Evolutionary conservation across 2,113 vertebrate genomes (phyloP).

Genomic region (Pheucticus melanocephalus): DNA sequence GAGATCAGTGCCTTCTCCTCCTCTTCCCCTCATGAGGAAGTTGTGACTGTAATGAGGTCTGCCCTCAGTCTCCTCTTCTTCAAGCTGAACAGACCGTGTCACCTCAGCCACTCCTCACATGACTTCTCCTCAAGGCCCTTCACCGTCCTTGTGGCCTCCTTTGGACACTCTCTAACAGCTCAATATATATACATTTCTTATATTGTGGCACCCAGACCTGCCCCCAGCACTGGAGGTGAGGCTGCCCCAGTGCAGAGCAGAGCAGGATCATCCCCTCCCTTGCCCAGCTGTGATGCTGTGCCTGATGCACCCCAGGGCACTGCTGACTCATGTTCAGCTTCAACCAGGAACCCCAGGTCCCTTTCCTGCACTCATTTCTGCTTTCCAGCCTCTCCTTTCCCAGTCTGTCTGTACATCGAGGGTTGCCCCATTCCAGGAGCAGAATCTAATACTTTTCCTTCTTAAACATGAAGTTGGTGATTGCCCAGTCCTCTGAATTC

Average conservation of each 20-base stretch:
- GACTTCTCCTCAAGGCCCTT: neutral
- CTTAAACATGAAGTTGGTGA: neutral
- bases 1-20: neutral
- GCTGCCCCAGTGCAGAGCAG: neutral
- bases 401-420: too few species aligned
- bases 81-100: neutral
- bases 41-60: neutral
- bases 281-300: accelerated
- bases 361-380: neutral
- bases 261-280: neutral
- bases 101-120: accelerated
- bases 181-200: neutral
- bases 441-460: neutral
- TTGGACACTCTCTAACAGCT: neutral
- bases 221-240: neutral
- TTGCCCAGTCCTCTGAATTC: too few species aligned
- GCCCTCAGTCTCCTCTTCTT: neutral
- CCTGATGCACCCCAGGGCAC: neutral
- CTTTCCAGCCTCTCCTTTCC: neutral
- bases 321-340: neutral
- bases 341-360: accelerated
- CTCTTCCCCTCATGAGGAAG: accelerated
- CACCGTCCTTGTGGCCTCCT: neutral
- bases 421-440: neutral
- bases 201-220: accelerated